Evolutionary conservation across 2,113 vertebrate species (phyloP).

Genomic region (Nansenia antarctica): DNA sequence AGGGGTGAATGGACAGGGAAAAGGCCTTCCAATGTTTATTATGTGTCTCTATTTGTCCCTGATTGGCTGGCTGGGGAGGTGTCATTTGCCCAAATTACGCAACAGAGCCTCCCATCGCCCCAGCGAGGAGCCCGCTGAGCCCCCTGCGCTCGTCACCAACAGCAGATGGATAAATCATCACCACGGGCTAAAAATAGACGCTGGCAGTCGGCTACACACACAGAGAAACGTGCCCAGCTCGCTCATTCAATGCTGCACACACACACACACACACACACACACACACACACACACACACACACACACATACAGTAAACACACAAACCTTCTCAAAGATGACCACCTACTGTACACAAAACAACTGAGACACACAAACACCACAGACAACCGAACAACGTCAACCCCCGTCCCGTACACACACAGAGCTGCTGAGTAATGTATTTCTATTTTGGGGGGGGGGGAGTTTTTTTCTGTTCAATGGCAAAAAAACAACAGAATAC

Average conservation of each 20-base stretch:
- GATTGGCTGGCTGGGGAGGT: conserved; percentile 34
- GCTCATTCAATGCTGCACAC: conserved; percentile 12
- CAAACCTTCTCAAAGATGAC: too few species aligned
- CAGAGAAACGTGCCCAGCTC: not conserved
- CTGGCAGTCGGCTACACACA: not conserved
- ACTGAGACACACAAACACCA: not conserved
- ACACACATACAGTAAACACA: conserved; percentile 8
- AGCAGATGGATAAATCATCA: conserved; percentile 51
- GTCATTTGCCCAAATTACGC: conserved; percentile 34
- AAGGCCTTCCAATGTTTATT: not conserved
- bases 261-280: conserved; percentile 16
- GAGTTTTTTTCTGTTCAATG: too few species aligned
- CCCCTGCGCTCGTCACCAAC: conserved; percentile 18
- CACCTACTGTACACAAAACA: not conserved
- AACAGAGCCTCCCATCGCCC: conserved; percentile 10
- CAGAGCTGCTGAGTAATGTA: too few species aligned
- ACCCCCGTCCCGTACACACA: too few species aligned
- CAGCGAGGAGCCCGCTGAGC: conserved; percentile 12
- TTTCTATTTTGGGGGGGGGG: too few species aligned
- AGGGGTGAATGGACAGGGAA: conserved; percentile 6
- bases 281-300: conserved; percentile 6
- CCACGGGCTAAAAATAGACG: conserved; percentile 55
- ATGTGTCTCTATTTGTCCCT: not conserved
- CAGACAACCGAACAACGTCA: not conserved
- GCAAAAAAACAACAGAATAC: too few species aligned